Evolutionary conservation across 2,888 invertebrate species (phyloP).

Genomic region (Augochlorella aurata): DNA sequence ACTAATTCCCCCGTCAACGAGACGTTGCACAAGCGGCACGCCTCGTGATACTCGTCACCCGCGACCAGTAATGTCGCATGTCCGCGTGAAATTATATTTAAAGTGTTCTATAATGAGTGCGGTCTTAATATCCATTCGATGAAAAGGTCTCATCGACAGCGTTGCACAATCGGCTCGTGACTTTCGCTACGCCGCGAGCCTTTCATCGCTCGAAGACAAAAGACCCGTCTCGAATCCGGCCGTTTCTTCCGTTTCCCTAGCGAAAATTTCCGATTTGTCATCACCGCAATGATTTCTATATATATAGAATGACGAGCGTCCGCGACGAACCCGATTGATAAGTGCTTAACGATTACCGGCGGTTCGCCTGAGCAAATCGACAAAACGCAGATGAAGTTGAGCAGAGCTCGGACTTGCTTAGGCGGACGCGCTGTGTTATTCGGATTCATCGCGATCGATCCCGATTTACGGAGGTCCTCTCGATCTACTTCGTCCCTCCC

Average conservation of each 20-base stretch:
- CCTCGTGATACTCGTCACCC: slow-evolving; percentile 55
- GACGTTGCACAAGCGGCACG: slow-evolving; percentile 46
- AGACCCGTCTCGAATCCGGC: neutral
- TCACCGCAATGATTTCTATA: neutral
- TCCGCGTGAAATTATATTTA: slow-evolving; percentile 58
- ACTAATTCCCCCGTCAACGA: slow-evolving; percentile 29
- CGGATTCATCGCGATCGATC: slow-evolving; percentile 36
- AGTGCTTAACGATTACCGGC: too few species aligned
- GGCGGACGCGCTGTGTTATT: slow-evolving; percentile 1
- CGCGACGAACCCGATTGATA: neutral
- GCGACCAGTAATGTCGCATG: slow-evolving; percentile 42
- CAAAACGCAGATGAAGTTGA: slow-evolving; percentile 4
- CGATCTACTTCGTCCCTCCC: slow-evolving; percentile 5
- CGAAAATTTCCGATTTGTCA: neutral
- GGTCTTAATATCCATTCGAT: slow-evolving; percentile 34
- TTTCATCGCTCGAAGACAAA: neutral
- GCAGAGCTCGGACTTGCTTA: slow-evolving; percentile 34
- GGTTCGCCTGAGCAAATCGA: slow-evolving; percentile 24
- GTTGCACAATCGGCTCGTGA: slow-evolving; percentile 47
- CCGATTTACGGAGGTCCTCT: slow-evolving; percentile 4
- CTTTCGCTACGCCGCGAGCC: slow-evolving; percentile 23
- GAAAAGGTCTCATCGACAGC: slow-evolving; percentile 30
- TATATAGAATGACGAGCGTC: neutral
- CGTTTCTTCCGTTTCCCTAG: neutral
- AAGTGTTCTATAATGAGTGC: slow-evolving; percentile 51